phyloP scores from a whole-genome alignment of 2,113 vertebrate species.

The Hyla sarda region DNA sequence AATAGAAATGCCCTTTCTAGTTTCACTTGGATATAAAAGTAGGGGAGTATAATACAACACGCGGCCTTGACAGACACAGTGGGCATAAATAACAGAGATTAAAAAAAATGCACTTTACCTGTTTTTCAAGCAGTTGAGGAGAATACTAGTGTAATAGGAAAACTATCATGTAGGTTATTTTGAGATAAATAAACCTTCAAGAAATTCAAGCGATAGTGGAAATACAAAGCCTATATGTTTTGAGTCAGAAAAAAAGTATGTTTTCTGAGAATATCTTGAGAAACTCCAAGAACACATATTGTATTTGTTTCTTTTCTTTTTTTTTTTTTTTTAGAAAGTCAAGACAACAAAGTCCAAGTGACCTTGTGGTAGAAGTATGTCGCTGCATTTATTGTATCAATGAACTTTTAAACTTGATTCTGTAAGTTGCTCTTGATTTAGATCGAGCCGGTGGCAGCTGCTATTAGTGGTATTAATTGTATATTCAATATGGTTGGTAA shows the following conservation, averaged over 20 bases:
- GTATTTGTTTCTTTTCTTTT: too few relatives aligned
- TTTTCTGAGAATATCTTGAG: background rate
- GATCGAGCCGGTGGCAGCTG: background rate
- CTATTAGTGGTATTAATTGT: constrained; percentile 31
- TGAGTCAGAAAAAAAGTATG: background rate
- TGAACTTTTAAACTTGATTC: constrained; percentile 24
- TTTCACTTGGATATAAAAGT: background rate
- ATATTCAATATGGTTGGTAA: constrained; percentile 44
- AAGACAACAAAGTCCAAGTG: constrained; percentile 10
- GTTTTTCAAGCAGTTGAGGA: background rate
- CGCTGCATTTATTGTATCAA: background rate
- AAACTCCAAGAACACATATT: background rate
- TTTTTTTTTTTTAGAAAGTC: background rate
- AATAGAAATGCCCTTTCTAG: background rate
- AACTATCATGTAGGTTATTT: background rate
- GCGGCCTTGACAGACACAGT: background rate
- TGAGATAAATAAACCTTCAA: constrained; percentile 22
- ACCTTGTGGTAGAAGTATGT: constrained; percentile 24
- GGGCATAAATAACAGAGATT: constrained; percentile 11
- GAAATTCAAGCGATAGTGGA: background rate
- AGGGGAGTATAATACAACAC: constrained; percentile 4
- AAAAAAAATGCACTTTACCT: background rate
- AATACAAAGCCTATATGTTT: background rate
- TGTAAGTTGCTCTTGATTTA: background rate
- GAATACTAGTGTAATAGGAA: constrained; percentile 2